Conservation (phyloP, 2,888 invertebrate species). For the Clistopyga incitator region DNA sequence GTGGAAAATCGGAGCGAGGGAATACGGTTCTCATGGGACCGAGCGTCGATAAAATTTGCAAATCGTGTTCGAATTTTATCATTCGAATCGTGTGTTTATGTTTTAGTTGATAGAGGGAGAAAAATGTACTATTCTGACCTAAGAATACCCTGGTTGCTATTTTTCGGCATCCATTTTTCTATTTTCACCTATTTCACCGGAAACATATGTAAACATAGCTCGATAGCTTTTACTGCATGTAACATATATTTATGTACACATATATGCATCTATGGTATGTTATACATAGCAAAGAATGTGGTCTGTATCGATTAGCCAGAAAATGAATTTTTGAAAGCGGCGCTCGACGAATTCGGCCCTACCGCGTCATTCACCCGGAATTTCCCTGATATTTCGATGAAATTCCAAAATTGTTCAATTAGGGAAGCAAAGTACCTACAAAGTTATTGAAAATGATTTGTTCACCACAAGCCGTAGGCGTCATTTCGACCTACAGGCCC, state of each 20-base stretch:
- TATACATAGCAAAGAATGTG: too few relatives aligned
- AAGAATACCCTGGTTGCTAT: neutral
- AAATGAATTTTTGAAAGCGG: slow-evolving; percentile 1
- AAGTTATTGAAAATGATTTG: slow-evolving; percentile 14
- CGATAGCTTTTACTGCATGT: too few relatives aligned
- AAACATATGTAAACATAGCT: too few relatives aligned
- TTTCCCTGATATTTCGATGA: neutral
- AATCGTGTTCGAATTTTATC: neutral
- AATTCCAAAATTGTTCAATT: slow-evolving; percentile 20
- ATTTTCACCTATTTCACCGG: neutral
- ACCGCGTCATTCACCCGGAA: neutral
- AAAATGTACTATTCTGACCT: neutral
- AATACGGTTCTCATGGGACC: neutral
- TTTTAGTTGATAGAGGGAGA: neutral
- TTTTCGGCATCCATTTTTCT: neutral
- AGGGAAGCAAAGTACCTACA: neutral
- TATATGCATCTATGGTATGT: too few relatives aligned
- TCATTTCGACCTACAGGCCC: neutral
- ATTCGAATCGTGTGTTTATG: neutral
- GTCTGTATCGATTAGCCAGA: neutral
- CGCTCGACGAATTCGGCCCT: neutral
- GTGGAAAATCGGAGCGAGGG: neutral
- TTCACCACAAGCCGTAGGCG: neutral
- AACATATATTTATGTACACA: too few relatives aligned
- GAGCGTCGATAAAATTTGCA: neutral